These are phyloP conservation scores for Hirtodrosophila cameraria DNA, from an alignment of 2,888 invertebrate species.

Conservation along the genomic window DNA sequence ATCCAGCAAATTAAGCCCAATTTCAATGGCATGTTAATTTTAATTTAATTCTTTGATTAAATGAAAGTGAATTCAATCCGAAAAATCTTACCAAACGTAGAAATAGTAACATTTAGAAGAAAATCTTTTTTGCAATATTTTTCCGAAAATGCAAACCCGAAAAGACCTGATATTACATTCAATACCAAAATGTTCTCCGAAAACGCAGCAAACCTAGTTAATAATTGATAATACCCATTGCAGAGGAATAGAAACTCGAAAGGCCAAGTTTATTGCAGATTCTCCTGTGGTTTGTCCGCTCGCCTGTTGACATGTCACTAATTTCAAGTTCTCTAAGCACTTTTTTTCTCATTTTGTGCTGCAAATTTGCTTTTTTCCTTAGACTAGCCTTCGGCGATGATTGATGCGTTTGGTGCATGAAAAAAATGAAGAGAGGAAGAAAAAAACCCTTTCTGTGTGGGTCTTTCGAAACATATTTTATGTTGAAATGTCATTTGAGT, in stretches of 20 bases:
- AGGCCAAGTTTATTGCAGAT: constrained; percentile 7
- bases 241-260: background rate
- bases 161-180: too few relatives aligned
- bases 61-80: too few relatives aligned
- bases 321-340: constrained; percentile 62
- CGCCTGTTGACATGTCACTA: constrained; percentile 76
- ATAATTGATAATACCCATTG: background rate
- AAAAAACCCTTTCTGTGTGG: constrained; percentile 56
- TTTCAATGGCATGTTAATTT: too few relatives aligned
- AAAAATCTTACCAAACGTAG: too few relatives aligned
- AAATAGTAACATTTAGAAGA: too few relatives aligned
- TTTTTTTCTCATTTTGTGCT: constrained; percentile 45
- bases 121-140: too few relatives aligned
- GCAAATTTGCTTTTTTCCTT: constrained; percentile 37
- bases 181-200: too few relatives aligned
- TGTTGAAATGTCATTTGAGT: constrained; percentile 67
- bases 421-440: background rate
- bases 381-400: constrained; percentile 46
- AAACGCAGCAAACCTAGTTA: background rate
- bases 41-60: too few relatives aligned
- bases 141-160: too few relatives aligned
- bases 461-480: constrained; percentile 66
- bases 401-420: constrained; percentile 63
- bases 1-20: too few relatives aligned
- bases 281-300: constrained; percentile 33